Percentiles rank a stretch among this genome's conserved stretches.
Conservation (phyloP, 2,888 invertebrate species). For the Callyntrura sp. region DNA sequence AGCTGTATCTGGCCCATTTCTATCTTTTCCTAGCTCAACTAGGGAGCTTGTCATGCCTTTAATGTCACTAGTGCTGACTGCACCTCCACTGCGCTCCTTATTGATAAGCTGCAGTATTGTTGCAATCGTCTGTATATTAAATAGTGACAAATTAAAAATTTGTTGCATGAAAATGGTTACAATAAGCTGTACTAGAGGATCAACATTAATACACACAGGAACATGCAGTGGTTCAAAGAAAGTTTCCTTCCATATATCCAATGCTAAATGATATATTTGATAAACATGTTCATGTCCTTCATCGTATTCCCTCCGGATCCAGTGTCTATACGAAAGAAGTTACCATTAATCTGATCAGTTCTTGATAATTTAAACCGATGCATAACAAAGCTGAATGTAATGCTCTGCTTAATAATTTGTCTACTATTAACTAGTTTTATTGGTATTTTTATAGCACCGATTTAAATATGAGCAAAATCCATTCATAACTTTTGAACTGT, state of each 20-base stretch:
- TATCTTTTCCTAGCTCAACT: constrained; percentile 74
- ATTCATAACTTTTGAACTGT: constrained; percentile 80
- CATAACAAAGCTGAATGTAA: too few relatives aligned
- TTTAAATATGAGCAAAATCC: constrained; percentile 79
- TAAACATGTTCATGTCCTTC: constrained; percentile 76
- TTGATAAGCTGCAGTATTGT: constrained; percentile 68
- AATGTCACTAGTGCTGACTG: constrained; percentile 50
- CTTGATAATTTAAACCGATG: too few relatives aligned
- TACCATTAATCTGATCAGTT: too few relatives aligned
- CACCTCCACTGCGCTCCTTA: constrained; percentile 55
- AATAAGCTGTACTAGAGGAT: too few relatives aligned
- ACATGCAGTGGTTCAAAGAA: constrained; percentile 73
- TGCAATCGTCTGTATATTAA: constrained; percentile 52
- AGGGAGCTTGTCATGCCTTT: constrained; percentile 68
- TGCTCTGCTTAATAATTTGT: too few relatives aligned
- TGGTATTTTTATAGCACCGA: too few relatives aligned
- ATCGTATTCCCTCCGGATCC: constrained; percentile 76
- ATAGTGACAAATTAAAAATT: too few relatives aligned
- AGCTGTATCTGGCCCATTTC: constrained; percentile 47
- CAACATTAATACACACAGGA: constrained; percentile 59
- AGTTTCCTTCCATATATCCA: constrained; percentile 79
- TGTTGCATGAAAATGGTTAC: too few relatives aligned
- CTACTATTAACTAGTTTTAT: too few relatives aligned
- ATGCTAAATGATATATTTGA: constrained; percentile 77
- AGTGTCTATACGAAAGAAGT: constrained; percentile 55